Conservation (phyloP, 2,888 invertebrate genomes). For the Xestia c-nigrum region DNA sequence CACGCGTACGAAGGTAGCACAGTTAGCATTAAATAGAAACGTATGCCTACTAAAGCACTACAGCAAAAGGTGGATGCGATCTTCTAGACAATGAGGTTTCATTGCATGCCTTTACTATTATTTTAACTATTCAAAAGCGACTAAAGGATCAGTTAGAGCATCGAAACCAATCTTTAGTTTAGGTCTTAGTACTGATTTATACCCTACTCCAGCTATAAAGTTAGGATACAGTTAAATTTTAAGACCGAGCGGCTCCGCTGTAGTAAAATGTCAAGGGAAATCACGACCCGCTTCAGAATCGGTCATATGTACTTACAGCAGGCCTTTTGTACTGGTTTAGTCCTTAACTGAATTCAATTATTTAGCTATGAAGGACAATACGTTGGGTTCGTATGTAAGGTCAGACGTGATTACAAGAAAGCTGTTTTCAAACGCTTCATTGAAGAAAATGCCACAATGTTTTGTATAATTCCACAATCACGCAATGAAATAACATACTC, state of each 20-base stretch:
- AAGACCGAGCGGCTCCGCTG: conserved; percentile 7
- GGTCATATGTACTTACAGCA: neutral
- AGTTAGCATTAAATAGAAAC: neutral
- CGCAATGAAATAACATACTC: neutral
- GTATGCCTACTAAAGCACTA: neutral
- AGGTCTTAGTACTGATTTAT: conserved; percentile 13
- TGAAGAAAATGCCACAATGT: neutral
- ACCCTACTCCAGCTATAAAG: neutral
- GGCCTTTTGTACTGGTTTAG: conserved; percentile 9
- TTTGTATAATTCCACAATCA: neutral
- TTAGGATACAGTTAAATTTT: conserved; percentile 8
- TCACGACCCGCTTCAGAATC: conserved; percentile 15
- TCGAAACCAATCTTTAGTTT: neutral
- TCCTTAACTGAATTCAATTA: conserved; percentile 2
- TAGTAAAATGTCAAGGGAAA: conserved; percentile 37
- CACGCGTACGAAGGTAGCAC: too few species aligned
- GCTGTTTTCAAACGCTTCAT: neutral
- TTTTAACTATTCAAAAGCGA: neutral
- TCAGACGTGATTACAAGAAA: neutral
- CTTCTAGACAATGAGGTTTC: neutral
- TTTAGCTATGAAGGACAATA: neutral
- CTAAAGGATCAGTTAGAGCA: neutral
- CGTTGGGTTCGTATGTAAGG: neutral
- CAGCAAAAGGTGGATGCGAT: too few species aligned
- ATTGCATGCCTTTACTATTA: neutral